Evolutionary conservation across 1,140 invertebrate species (phyloP), one percentile per base, ranked within the genome.

Genomic region (Sycophila sp.): DNA sequence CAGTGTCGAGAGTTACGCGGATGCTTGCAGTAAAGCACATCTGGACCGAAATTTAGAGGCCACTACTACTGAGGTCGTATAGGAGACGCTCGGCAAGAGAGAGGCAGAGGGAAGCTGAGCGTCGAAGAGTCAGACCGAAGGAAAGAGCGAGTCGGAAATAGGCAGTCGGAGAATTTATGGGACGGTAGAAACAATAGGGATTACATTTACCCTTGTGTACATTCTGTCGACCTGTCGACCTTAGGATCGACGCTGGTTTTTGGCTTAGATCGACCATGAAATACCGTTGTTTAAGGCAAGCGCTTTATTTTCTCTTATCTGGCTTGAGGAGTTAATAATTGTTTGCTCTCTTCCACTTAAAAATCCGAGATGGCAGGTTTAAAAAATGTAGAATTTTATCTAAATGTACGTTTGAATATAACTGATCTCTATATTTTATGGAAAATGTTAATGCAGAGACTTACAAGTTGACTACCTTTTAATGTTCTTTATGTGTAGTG

Each of bases 141-240:
- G 38, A 53, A 36, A 36, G 26, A 40, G 32, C 66, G 32, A 60
- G 15, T 0, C 2, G 40, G 42, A 60, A 38, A 60, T 40, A 38
- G 47, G 68, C 53, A 38, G 49, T 47, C 63, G 58, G 56, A 66
- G 75, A 72, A 79, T 79, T 78, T 79, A 78, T 79, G 73, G 75
- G 76, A 78, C 76, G 77, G 71, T 36, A 77, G 77, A 80, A 81
- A 80, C 79, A 80, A 81, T 80, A 78, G 78, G 74, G 78, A 81
- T 81, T 81, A 81, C 77, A 73, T 75, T 76, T 71, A 62, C 32
- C 40, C 63, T 40, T 58, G 47, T 59, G 38, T 30, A 30, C 69
- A 42, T 72, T 42, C 53, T 63, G 66, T 65, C 42, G 26, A 49
- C 42, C 69, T 40, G 26, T 58, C 63, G 28, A 56, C 69, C 63